Base-by-base conservation (phyloP, 2,797 vertebrate species). In the Phrynocephalus vlangalii region DNA sequence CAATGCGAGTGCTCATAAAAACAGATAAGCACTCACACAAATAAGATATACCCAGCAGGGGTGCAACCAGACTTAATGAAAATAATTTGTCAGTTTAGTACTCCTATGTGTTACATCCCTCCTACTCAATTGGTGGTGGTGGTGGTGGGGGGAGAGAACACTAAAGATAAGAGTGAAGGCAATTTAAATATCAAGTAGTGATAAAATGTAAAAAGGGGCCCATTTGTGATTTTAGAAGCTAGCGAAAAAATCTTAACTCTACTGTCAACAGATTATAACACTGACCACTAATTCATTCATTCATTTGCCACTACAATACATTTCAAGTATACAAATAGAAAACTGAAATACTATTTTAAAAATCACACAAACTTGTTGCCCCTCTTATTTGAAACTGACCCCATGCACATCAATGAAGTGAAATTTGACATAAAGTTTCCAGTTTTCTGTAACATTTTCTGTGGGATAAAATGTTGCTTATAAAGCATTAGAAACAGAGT, bases 81-180 rank as follows among this genome's bases (percentile, higher is more conserved):
- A 87, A 82, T 73, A 68, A 78, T 83, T 24, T 87, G 50, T 83
- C 48, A 78, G 26, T 76, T 87, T 79, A 68, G 13, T 71, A 56
- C 26, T 50, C 50, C 50, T 71, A 44, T n/a, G 66, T 78, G 66
- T 68, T 11, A 87, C 48, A 70, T 77, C 26, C 48, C 56, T 77
- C 26, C 48, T 71, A 18, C 9, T 79, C 84, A 68, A 77, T 30
- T 44, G 33, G 33, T 33, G 33, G 33, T 33, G 33, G 33, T 33
- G 33, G 33, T 38, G 38, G 38, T 3, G 38, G n/a, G 15, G n/a
- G 56, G 5, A n/a, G 33, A 20, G 0, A 63, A 20, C 66, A 70
- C 68, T 70, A 38, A 28, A 1, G 44, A 38, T 38, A 24, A 78
- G 50, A 28, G n/a, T 48, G 70, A 83, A 50, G 33, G 11, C 33